Evolutionary conservation across 2,113 vertebrate genomes (phyloP), one percentile per base, ranked within the genome.

Genomic region (Psammodynastes pulverulentus): DNA sequence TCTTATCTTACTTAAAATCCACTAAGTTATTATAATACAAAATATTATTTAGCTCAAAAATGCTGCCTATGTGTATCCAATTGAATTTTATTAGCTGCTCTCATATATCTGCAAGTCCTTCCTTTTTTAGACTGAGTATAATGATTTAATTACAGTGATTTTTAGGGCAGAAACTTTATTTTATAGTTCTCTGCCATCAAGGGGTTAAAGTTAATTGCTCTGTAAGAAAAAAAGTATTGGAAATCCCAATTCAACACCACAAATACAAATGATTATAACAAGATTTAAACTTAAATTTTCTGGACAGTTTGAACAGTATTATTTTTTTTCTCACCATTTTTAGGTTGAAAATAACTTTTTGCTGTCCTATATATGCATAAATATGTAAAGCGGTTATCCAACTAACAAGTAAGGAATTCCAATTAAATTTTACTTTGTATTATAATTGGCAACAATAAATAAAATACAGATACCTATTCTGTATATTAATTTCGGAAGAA

Each of bases 11-110:
- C 89, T 43, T 89, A 34, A 92, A 91, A 95, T 43, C 0, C 8
- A 53, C 89, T 86, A 84, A 90, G 92, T 46, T 89, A 53, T 87
- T 23, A 2, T 89, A 95, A 94, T 17, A 90, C 51, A 95, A 92
- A 90, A 92, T 9, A 39, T 0, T 0, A 45, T 86, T 2, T 86
- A 86, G 9, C 53, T 53, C 24, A 54, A 12, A 48, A 34, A 15
- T 53, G 43, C 19, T 79, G 56, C 84, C 26, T 87, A 92, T 9
- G 19, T 79, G n/a, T 88, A 91, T 94, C 93, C 89, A 93, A 29
- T 86, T 89, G 51, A 88, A 29, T 49, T 72, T 72, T 34, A 56
- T 93, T 85, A 58, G 0, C 0, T 84, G 84, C 54, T 87, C 84
- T 0, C 23, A 45, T 43, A 45, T 9, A 58, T 85, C 9, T 85